A percentile compares a stretch with the other conserved stretches of the same genome.
Conservation (phyloP, 2,888 invertebrate species). For the Limenitis camilla region DNA sequence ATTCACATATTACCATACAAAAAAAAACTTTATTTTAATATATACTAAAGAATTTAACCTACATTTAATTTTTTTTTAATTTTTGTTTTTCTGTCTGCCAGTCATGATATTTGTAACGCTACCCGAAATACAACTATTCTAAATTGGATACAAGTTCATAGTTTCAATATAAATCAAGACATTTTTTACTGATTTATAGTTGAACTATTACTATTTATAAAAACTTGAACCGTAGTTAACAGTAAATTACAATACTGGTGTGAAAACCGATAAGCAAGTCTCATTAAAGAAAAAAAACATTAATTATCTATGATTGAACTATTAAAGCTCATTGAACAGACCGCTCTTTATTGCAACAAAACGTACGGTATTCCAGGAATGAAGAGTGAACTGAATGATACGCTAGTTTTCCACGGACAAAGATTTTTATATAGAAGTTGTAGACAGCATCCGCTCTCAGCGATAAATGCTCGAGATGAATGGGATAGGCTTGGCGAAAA, state of each 20-base stretch:
- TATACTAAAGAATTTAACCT: too few relatives aligned
- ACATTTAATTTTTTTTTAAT: too few relatives aligned
- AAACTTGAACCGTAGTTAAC: too few relatives aligned
- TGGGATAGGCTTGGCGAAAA: neutral
- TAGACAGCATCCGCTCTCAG: conserved; percentile 52
- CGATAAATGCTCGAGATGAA: conserved; percentile 52
- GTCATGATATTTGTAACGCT: too few relatives aligned
- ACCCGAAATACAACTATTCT: too few relatives aligned
- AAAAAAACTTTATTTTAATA: too few relatives aligned
- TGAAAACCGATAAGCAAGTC: conserved; percentile 14
- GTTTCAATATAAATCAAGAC: too few relatives aligned
- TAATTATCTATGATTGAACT: conserved; percentile 13
- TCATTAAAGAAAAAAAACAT: conserved; percentile 13
- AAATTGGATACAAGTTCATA: too few relatives aligned
- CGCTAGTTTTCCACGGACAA: conserved; percentile 31
- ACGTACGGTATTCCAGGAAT: conserved; percentile 24
- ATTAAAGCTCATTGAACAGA: conserved; percentile 22
- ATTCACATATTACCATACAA: too few relatives aligned
- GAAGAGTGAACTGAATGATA: conserved; percentile 22
- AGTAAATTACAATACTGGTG: neutral
- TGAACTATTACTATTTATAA: too few relatives aligned
- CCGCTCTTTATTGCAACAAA: conserved; percentile 23
- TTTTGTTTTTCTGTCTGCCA: too few relatives aligned
- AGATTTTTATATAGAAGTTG: conserved; percentile 42
- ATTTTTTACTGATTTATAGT: too few relatives aligned